These are phyloP conservation scores for Nesoenas mayeri DNA, from an alignment of 2,113 vertebrate genomes.

Conservation along the genomic window DNA sequence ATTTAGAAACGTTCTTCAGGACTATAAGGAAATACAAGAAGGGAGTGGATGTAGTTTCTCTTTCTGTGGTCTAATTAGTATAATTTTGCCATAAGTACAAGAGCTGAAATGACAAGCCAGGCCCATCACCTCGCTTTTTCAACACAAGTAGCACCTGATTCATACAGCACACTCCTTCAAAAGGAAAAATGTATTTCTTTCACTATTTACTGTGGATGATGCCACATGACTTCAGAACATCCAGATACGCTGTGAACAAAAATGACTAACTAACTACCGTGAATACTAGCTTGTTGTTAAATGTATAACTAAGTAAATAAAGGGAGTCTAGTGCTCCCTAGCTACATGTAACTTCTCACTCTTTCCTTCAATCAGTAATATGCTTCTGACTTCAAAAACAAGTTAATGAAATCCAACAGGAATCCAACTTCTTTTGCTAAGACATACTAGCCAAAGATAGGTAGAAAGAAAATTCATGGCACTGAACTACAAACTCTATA, in stretches of 20 bases:
- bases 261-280: rapidly evolving
- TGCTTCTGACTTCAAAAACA: neutral
- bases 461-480: neutral
- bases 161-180: neutral
- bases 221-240: neutral
- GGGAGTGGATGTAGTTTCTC: neutral
- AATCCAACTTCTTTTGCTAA: neutral
- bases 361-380: neutral
- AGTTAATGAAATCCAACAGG: neutral
- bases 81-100: neutral
- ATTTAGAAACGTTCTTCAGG: neutral
- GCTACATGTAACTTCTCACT: neutral
- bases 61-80: neutral
- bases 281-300: neutral
- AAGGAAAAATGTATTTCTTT: neutral
- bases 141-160: neutral
- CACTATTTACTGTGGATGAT: neutral
- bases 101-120: neutral
- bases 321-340: neutral
- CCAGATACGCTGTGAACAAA: neutral
- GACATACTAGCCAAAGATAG: neutral
- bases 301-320: neutral
- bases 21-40: neutral
- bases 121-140: neutral
- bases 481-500: neutral